These are phyloP conservation scores for Sus scrofa DNA, from an alignment of 2,113 vertebrate species.

Conservation along the genomic window DNA sequence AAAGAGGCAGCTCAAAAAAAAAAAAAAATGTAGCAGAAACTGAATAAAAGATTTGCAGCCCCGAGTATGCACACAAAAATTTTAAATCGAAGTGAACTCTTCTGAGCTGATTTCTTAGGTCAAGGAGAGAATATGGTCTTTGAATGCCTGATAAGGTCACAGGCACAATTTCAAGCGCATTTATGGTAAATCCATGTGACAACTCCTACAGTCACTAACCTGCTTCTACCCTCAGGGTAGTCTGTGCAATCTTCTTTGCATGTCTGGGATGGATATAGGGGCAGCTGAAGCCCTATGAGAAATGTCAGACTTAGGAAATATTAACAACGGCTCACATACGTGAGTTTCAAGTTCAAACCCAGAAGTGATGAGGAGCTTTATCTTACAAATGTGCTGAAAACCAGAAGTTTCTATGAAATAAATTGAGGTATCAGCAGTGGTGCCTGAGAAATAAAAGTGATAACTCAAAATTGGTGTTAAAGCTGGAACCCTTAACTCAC, in stretches of 20 bases:
- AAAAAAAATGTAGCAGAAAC: background rate
- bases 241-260: background rate
- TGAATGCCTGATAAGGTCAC: background rate
- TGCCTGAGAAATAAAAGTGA: background rate
- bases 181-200: background rate
- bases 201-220: background rate
- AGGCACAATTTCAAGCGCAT: conserved; percentile 23
- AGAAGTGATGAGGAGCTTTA: background rate
- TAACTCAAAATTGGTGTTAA: background rate
- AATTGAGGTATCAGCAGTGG: background rate
- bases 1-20: background rate
- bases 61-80: background rate
- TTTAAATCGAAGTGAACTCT: background rate
- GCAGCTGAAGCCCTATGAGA: background rate
- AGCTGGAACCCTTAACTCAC: background rate
- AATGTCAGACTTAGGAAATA: conserved; percentile 46
- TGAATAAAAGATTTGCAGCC: background rate
- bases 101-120: background rate
- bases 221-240: fast-evolving
- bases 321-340: background rate
- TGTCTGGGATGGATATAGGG: background rate
- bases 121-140: background rate
- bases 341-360: conserved; percentile 7
- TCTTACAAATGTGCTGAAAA: conserved; percentile 39
- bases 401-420: background rate